phyloP scores from a whole-genome alignment of 2,888 invertebrate species.

The Xestia c-nigrum region DNA sequence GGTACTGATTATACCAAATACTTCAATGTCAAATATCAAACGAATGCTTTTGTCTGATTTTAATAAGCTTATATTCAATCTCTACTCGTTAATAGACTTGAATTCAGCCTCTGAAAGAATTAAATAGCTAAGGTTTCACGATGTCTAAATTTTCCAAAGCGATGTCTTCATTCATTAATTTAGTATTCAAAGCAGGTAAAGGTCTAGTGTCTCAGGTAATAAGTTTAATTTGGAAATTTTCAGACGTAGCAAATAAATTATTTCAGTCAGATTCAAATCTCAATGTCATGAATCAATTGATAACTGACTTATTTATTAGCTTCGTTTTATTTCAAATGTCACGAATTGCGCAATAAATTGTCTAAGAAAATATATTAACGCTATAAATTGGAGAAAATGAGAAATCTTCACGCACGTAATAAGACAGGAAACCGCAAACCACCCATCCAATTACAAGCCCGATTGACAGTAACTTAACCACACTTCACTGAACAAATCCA shows the following conservation, averaged over 20 bases:
- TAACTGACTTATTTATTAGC: slow-evolving; percentile 20
- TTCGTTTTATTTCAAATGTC: slow-evolving; percentile 8
- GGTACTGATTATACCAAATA: slow-evolving; percentile 42
- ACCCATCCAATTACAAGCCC: slow-evolving; percentile 47
- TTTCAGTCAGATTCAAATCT: slow-evolving; percentile 30
- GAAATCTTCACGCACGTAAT: background rate
- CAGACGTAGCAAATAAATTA: slow-evolving; percentile 27
- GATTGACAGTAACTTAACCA: slow-evolving; percentile 48
- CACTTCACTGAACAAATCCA: slow-evolving; percentile 50
- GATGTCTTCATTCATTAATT: slow-evolving; percentile 6
- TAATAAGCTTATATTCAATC: slow-evolving; percentile 47
- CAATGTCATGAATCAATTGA: slow-evolving; percentile 34
- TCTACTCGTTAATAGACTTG: slow-evolving; percentile 19
- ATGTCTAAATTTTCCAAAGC: slow-evolving; percentile 20
- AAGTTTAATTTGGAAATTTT: slow-evolving; percentile 38
- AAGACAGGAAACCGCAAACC: slow-evolving; percentile 25
- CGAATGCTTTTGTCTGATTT: slow-evolving; percentile 38
- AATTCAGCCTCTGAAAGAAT: slow-evolving; percentile 11
- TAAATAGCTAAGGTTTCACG: background rate
- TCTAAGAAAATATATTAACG: background rate
- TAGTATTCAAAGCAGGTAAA: slow-evolving; percentile 32
- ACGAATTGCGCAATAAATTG: background rate
- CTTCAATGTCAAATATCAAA: slow-evolving; percentile 41
- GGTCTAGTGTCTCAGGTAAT: slow-evolving; percentile 37
- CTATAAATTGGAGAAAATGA: background rate